Evolutionary conservation across 2,113 vertebrate genomes (phyloP).

Genomic region (Gavia stellata): DNA sequence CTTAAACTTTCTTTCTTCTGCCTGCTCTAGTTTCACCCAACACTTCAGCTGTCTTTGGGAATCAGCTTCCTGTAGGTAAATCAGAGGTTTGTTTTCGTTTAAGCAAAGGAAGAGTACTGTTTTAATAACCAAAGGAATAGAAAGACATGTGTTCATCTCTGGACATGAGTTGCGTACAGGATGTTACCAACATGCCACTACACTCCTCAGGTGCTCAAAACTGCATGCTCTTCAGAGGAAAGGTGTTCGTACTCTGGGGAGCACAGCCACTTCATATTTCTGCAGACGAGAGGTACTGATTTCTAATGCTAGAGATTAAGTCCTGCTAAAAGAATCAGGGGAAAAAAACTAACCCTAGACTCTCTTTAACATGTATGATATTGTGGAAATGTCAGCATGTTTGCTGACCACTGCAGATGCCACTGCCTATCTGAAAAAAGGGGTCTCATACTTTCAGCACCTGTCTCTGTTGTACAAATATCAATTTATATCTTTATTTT

Average conservation of each 20-base stretch:
- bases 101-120: not conserved
- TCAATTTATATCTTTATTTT: not conserved
- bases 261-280: not conserved
- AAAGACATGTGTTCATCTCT: not conserved
- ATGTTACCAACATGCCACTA: not conserved
- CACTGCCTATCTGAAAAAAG: not conserved
- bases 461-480: not conserved
- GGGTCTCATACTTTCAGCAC: not conserved
- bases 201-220: not conserved
- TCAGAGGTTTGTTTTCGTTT: not conserved
- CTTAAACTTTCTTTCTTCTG: not conserved
- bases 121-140: not conserved
- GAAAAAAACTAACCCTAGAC: not conserved
- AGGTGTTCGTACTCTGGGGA: accelerated
- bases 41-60: not conserved
- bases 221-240: not conserved
- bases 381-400: not conserved
- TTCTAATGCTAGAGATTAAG: not conserved
- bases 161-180: not conserved
- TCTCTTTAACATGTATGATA: not conserved
- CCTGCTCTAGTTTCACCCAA: not conserved
- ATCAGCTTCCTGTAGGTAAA: not conserved
- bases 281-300: accelerated
- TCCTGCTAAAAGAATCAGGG: not conserved
- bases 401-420: not conserved